These are phyloP conservation scores for Lophius americanus DNA, from an alignment of 2,797 vertebrate genomes.

Conservation along the genomic window DNA sequence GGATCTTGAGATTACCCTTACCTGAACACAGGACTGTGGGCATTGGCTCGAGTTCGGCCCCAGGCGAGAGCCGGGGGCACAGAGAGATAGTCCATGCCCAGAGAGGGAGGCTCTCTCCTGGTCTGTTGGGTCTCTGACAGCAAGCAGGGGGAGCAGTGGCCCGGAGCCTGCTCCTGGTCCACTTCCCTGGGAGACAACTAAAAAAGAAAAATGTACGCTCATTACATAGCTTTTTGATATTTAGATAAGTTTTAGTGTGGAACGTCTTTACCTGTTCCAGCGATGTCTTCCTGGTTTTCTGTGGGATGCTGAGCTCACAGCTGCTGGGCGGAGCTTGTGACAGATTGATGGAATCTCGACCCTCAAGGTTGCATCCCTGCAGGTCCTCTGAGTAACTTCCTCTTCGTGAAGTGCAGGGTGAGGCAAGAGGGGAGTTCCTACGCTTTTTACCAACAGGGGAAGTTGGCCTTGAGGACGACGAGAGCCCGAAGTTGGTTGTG, in stretches of 20 bases:
- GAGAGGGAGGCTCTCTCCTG: conserved; percentile 74
- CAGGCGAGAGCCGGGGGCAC: conserved; percentile 90
- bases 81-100: conserved; percentile 92
- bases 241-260: background rate
- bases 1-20: conserved; percentile 46
- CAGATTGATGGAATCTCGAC: conserved; percentile 66
- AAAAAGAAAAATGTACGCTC: background rate
- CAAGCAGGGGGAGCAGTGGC: conserved; percentile 70
- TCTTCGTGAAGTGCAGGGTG: conserved; percentile 84
- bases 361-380: conserved; percentile 66
- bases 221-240: background rate
- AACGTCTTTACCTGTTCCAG: conserved; percentile 82
- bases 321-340: conserved; percentile 66
- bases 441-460: conserved; percentile 92
- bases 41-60: conserved; percentile 88
- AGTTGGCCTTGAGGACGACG: conserved; percentile 84
- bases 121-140: conserved; percentile 68
- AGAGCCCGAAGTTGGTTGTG: conserved; percentile 84
- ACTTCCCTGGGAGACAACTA: conserved; percentile 81
- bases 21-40: conserved; percentile 94
- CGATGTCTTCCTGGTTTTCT: conserved; percentile 92
- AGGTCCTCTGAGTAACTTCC: conserved; percentile 89
- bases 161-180: conserved; percentile 78
- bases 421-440: conserved; percentile 84
- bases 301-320: conserved; percentile 89